Percentiles rank a stretch among this genome's conserved stretches.
Evolutionary conservation across 2,888 invertebrate genomes (phyloP).

Genomic region (Diarsia brunnea): DNA sequence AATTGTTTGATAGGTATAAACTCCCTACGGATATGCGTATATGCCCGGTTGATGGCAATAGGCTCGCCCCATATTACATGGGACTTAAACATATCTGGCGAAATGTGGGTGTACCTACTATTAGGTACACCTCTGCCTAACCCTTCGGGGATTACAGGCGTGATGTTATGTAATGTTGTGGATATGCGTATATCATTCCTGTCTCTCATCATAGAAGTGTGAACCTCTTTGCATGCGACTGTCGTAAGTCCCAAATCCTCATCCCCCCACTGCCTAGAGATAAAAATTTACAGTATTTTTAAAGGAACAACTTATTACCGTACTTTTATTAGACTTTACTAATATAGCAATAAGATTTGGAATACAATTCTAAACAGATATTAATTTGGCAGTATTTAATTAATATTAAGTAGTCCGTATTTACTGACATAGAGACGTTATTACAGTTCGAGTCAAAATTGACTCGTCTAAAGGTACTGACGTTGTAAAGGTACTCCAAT

Average conservation of each 20-base stretch:
- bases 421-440: background rate
- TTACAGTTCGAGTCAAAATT: background rate
- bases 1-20: background rate
- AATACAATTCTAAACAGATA: background rate
- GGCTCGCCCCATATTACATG: no score
- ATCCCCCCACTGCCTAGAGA: background rate
- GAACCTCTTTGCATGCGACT: background rate
- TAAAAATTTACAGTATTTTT: background rate
- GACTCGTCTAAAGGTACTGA: no score
- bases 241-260: background rate
- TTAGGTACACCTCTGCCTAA: no score
- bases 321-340: background rate
- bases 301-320: background rate
- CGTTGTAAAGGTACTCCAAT: no score
- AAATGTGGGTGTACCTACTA: no score
- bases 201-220: background rate
- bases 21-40: background rate
- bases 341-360: background rate
- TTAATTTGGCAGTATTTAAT: conserved; percentile 3
- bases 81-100: no score
- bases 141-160: no score
- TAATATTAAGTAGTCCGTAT: background rate
- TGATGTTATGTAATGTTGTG: no score
- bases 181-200: background rate
- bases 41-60: no score